Conservation (phyloP, 2,797 vertebrate genomes). For the Manis crassicaudata region DNA sequence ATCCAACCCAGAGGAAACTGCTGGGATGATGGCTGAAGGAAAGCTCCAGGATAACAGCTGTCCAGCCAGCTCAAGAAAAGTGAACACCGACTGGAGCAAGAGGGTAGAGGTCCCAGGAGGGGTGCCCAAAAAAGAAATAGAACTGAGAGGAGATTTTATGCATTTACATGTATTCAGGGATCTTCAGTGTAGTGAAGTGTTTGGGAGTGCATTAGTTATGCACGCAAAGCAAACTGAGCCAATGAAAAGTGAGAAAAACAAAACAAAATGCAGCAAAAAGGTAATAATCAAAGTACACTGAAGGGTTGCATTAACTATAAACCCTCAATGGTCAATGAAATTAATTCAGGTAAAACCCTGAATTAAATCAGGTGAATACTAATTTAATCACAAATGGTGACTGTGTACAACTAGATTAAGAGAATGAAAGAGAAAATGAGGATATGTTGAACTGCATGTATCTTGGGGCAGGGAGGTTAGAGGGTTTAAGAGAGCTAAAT, state of each 20-base stretch:
- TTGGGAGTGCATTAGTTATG: neutral
- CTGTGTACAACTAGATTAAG: neutral
- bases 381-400: neutral
- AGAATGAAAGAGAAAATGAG: neutral
- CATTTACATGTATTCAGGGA: neutral
- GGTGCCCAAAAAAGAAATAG: neutral
- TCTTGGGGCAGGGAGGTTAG: neutral
- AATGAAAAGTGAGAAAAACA: neutral
- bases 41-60: neutral
- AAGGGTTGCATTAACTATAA: neutral
- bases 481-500: neutral
- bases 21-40: neutral
- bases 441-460: neutral
- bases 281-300: neutral
- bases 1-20: neutral
- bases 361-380: neutral
- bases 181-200: neutral
- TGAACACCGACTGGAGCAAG: neutral
- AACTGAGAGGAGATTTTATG: neutral
- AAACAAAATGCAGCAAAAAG: neutral
- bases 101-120: neutral
- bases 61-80: neutral
- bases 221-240: conserved; percentile 18
- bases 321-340: neutral
- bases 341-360: neutral